These are phyloP conservation scores for Sylvicapra grimmia DNA, from an alignment of 2,113 vertebrate species.

Conservation along the genomic window DNA sequence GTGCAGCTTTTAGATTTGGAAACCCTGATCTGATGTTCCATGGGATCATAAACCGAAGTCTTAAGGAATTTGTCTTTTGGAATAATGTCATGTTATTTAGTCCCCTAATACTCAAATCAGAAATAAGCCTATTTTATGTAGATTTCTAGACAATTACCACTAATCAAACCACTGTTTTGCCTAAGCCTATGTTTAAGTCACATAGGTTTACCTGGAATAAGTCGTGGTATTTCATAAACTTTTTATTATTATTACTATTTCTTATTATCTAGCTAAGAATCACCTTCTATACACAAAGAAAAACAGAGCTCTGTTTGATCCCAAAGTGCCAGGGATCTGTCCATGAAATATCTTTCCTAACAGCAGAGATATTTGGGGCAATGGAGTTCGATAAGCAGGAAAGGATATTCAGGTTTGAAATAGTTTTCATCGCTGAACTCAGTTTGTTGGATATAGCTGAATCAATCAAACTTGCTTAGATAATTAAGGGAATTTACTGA, in stretches of 20 bases:
- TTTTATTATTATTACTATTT: background rate
- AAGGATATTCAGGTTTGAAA: background rate
- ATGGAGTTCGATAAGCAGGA: background rate
- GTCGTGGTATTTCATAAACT: background rate
- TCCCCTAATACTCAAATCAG: background rate
- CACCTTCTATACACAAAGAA: background rate
- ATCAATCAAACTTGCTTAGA: background rate
- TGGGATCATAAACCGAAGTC: background rate
- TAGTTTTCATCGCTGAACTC: background rate
- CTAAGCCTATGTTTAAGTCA: background rate
- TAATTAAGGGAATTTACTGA: slow-evolving; percentile 1
- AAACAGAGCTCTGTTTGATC: background rate
- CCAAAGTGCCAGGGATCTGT: background rate
- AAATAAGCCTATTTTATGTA: background rate
- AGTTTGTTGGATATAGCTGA: background rate
- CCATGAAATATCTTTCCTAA: background rate
- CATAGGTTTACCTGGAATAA: background rate
- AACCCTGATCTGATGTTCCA: background rate
- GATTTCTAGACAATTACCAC: background rate
- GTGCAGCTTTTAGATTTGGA: background rate
- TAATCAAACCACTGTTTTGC: background rate
- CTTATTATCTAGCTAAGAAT: background rate
- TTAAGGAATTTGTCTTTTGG: background rate
- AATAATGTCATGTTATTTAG: background rate
- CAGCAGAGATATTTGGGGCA: background rate